Conservation (phyloP, 2,797 vertebrate species). For the Astyanax mexicanus region DNA sequence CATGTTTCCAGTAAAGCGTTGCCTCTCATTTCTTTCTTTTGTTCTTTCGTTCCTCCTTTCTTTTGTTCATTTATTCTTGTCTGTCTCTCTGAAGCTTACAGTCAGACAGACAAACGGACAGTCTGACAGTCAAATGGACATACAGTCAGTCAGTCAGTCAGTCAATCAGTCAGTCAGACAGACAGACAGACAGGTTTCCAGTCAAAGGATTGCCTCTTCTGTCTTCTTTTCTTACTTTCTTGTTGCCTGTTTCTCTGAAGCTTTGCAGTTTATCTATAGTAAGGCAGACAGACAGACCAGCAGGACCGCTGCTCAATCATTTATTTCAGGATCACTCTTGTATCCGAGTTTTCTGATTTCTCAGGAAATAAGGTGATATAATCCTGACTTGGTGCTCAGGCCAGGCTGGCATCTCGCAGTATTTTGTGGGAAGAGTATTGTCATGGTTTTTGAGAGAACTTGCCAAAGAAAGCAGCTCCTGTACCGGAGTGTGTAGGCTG, state of each 20-base stretch:
- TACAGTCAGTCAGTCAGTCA: too few relatives aligned
- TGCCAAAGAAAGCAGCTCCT: background rate
- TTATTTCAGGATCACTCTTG: conserved; percentile 6
- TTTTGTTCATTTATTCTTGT: too few relatives aligned
- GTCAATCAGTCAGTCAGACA: too few relatives aligned
- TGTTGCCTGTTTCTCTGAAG: background rate
- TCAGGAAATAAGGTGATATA: conserved; percentile 31
- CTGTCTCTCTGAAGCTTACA: too few relatives aligned
- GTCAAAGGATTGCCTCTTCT: too few relatives aligned
- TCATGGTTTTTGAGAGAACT: background rate
- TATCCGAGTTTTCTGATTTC: conserved; percentile 8
- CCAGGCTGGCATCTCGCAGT: conserved; percentile 24
- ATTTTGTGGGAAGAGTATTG: background rate
- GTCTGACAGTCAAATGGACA: too few relatives aligned
- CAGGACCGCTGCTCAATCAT: conserved; percentile 25
- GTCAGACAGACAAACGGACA: too few relatives aligned
- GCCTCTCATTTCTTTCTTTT: too few relatives aligned
- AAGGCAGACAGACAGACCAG: background rate
- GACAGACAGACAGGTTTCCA: too few relatives aligned
- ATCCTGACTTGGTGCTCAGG: conserved; percentile 12
- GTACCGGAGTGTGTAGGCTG: background rate
- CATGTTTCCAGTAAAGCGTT: too few relatives aligned
- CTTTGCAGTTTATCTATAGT: conserved; percentile 39
- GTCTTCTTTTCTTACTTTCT: too few relatives aligned
- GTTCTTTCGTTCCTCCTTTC: too few relatives aligned